Conservation (phyloP, 2,797 vertebrate species). For the Leuciscus waleckii region DNA sequence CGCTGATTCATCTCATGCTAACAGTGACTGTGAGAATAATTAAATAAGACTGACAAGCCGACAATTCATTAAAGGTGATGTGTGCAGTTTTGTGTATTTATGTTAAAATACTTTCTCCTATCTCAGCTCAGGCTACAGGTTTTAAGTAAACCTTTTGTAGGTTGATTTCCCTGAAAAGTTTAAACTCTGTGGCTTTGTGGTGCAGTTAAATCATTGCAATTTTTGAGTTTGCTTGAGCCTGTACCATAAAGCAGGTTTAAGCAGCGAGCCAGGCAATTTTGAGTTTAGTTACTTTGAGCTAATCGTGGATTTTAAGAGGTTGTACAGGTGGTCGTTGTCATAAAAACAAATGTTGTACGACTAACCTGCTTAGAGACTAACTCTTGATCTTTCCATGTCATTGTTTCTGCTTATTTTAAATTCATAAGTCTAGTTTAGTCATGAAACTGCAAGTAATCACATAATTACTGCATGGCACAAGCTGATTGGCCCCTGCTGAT, state of each 20-base stretch:
- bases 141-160: not conserved
- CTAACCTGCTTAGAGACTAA: no score
- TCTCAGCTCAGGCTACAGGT: not conserved
- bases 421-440: no score
- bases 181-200: not conserved
- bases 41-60: conserved; percentile 1
- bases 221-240: not conserved
- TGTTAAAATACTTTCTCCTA: not conserved
- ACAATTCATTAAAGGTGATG: not conserved
- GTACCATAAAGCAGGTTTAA: not conserved
- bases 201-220: not conserved
- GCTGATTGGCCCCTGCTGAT: no score
- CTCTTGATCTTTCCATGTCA: no score
- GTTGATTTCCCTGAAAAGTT: not conserved
- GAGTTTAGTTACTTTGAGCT: no score
- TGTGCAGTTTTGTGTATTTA: not conserved
- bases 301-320: no score
- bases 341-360: no score
- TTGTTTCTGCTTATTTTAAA: no score
- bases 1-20: conserved; percentile 11
- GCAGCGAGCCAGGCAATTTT: not conserved
- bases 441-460: not conserved
- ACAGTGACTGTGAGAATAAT: not conserved
- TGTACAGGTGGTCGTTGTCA: no score
- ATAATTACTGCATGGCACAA: not conserved